Evolutionary conservation across 2,888 invertebrate genomes (phyloP).

Genomic region (Drosophila setosimentum): DNA sequence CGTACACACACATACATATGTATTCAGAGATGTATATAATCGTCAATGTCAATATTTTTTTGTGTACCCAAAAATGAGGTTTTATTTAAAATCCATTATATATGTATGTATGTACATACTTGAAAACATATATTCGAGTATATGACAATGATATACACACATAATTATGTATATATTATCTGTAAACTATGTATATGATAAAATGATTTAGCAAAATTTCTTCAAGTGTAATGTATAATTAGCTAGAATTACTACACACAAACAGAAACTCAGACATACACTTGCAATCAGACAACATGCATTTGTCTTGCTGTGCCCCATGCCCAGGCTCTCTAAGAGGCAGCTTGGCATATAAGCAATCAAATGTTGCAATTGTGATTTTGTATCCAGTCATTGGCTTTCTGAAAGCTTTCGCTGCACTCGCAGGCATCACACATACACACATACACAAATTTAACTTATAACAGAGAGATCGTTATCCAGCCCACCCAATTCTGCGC

Average conservation of each 20-base stretch:
- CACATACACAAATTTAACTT: constrained; percentile 14
- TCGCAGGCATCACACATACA: constrained; percentile 14
- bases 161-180: constrained; percentile 17
- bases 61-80: constrained; percentile 18
- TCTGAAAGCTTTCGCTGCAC: constrained; percentile 55
- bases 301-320: constrained; percentile 18
- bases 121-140: neutral
- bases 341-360: constrained; percentile 29
- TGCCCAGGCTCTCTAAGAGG: constrained; percentile 20
- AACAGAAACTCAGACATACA: neutral
- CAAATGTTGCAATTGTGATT: constrained; percentile 22
- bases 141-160: neutral
- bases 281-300: constrained; percentile 1
- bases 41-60: constrained; percentile 30
- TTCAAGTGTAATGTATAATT: constrained; percentile 71
- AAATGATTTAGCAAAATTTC: constrained; percentile 70
- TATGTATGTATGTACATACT: constrained; percentile 11
- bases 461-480: constrained; percentile 38
- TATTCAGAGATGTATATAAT: constrained; percentile 10
- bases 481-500: constrained; percentile 59
- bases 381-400: constrained; percentile 34
- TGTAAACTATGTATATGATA: constrained; percentile 35
- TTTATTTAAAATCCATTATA: constrained; percentile 34
- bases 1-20: constrained; percentile 10
- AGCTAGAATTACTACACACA: constrained; percentile 58